phyloP scores from a whole-genome alignment of 2,888 invertebrate species.

The Andrena bicolor region DNA sequence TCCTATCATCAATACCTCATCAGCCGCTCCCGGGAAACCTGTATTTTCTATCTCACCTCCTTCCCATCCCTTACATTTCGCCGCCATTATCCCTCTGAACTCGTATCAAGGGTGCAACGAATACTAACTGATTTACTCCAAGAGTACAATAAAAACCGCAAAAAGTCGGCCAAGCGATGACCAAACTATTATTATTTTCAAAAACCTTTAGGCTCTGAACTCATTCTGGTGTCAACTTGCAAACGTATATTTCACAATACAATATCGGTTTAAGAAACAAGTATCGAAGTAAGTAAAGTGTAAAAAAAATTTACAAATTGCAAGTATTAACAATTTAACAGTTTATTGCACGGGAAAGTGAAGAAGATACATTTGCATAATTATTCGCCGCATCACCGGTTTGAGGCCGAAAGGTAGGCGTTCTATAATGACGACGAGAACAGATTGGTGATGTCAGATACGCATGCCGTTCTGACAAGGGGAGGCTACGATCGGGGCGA shows the following conservation, averaged over 20 bases:
- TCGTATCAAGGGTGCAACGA: slow-evolving; percentile 61
- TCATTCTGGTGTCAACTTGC: too few relatives aligned
- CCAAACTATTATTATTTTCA: too few relatives aligned
- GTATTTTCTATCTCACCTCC: slow-evolving; percentile 74
- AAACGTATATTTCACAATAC: too few relatives aligned
- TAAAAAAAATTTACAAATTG: too few relatives aligned
- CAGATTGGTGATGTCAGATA: slow-evolving; percentile 32
- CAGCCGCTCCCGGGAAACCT: slow-evolving; percentile 85
- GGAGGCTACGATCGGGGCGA: background rate
- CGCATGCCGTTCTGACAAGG: slow-evolving; percentile 22
- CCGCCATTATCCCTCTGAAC: slow-evolving; percentile 45
- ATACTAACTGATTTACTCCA: slow-evolving; percentile 67
- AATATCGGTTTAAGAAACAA: too few relatives aligned
- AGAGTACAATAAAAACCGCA: slow-evolving; percentile 53
- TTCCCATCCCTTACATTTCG: slow-evolving; percentile 32
- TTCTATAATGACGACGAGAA: background rate
- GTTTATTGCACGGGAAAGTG: background rate
- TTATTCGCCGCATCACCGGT: slow-evolving; percentile 1
- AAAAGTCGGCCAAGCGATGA: slow-evolving; percentile 39
- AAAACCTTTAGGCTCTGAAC: too few relatives aligned
- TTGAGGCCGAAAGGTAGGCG: background rate
- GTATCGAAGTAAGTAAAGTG: too few relatives aligned
- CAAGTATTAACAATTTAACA: too few relatives aligned
- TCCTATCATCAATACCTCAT: slow-evolving; percentile 89
- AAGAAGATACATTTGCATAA: background rate